Base-by-base conservation (phyloP, 2,797 vertebrate species). In the Harpagifer antarcticus region DNA sequence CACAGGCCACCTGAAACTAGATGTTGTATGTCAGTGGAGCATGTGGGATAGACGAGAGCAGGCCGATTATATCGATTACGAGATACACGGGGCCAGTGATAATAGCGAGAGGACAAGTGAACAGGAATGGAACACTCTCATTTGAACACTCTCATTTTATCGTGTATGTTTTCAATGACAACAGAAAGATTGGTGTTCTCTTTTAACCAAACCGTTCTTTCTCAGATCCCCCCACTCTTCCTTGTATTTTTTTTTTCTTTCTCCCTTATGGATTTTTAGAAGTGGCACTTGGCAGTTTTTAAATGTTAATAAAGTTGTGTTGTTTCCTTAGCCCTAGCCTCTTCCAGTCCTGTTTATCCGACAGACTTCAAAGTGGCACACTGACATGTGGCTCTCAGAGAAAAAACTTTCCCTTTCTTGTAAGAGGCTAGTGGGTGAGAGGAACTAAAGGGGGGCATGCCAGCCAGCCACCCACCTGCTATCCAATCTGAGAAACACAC, bases 271-370 rank as follows among this genome's bases (percentile, higher is more conserved):
- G 60, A 47, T 79, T 86, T 67, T 69, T 72, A 69, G 80, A 72
- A 85, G 81, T 76, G 11, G 82, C 74, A 81, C 88, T 92, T 90
- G 84, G 84, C 76, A 92, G 94, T 95, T 96, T 94, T 94, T 94
- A 96, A 95, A 95, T 95, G 94, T 92, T 91, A 95, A 95, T 93
- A 74, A 92, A 92, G 90, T 89, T 92, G 90, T 83, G 89, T 91
- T 94, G 89, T 93, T 93, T 91, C 83, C 86, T 90, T 84, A 90
- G 92, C 86, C 87, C 81, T 92, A 90, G 89, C 93, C 91, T 94
- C 93, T 90, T 94, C 92, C 88, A 91, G 84, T 75, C 86, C 88
- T 91, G 88, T 93, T 91, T 92, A 91, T 91, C 87, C 90, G 88
- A 68, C 89, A 84, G 85, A 91, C 92, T 93, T 93, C 90, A 93